A percentile compares a stretch with the other conserved stretches of the same genome.
Conservation (phyloP, 1,140 invertebrate species). For the Cheumatopsyche charites region DNA sequence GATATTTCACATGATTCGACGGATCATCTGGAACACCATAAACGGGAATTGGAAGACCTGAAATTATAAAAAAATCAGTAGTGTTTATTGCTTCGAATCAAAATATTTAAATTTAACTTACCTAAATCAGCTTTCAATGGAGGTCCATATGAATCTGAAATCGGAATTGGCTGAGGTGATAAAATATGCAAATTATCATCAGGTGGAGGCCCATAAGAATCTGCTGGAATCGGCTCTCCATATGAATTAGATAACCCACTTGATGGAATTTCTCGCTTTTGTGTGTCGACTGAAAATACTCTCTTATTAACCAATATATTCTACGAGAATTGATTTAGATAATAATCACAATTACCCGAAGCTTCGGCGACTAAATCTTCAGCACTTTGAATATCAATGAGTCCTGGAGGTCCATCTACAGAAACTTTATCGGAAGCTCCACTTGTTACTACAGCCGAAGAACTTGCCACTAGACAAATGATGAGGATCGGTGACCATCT, state of each 20-base stretch:
- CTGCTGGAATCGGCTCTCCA: constrained; percentile 57
- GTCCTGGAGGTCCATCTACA: constrained; percentile 50
- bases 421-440: constrained; percentile 57
- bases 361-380: constrained; percentile 56
- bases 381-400: constrained; percentile 53
- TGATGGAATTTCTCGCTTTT: constrained; percentile 60
- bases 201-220: constrained; percentile 57
- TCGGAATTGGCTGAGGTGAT: constrained; percentile 43
- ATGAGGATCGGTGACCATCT: constrained; percentile 6
- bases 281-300: constrained; percentile 54
- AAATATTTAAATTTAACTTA: not conserved
- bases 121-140: constrained; percentile 42
- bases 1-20: constrained; percentile 57
- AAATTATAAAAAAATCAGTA: not conserved
- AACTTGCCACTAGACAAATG: not conserved
- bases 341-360: constrained; percentile 50
- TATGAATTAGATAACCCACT: constrained; percentile 59
- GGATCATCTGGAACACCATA: constrained; percentile 62
- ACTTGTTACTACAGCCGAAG: constrained; percentile 77
- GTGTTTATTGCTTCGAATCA: no score
- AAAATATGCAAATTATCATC: constrained; percentile 19
- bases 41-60: constrained; percentile 59
- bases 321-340: not conserved
- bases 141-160: constrained; percentile 52
- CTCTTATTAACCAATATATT: not conserved